Evolutionary conservation across 53 echinoderm and acorn worm species (phyloP).

Genomic region (Patiria pectinifera): DNA sequence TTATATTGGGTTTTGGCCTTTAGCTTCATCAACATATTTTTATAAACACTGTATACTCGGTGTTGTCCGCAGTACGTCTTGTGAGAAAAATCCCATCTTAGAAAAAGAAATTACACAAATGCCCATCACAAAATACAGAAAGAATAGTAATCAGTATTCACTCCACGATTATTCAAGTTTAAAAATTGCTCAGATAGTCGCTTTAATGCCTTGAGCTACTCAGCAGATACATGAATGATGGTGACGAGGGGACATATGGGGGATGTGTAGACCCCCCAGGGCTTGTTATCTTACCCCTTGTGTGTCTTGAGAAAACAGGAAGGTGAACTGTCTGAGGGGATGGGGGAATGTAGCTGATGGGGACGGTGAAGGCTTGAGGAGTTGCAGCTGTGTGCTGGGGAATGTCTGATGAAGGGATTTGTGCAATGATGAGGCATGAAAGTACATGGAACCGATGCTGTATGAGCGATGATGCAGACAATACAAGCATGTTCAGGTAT

Average conservation of each 20-base stretch:
- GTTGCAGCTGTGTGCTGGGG: conserved; percentile 26
- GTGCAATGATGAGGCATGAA: neutral
- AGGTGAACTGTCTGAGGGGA: conserved; percentile 39
- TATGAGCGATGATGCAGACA: neutral
- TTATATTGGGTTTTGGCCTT: too few species aligned
- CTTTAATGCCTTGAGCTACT: neutral
- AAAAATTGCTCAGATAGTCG: neutral
- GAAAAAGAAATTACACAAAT: too few species aligned
- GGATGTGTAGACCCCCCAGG: conserved; percentile 23
- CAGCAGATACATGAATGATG: conserved; percentile 10
- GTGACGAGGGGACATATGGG: conserved; percentile 32
- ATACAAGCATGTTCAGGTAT: neutral
- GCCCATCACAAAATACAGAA: too few species aligned
- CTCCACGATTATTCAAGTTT: neutral
- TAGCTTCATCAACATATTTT: too few species aligned
- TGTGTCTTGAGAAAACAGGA: conserved; percentile 46
- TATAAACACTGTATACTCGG: too few species aligned
- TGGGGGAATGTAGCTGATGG: neutral
- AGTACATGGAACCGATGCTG: neutral
- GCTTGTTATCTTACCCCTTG: conserved; percentile 54
- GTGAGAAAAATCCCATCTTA: too few species aligned
- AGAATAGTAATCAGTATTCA: neutral
- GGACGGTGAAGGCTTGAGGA: neutral
- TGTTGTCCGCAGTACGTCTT: too few species aligned
- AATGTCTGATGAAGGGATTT: neutral